These are phyloP conservation scores for Drosophila tripunctata DNA, from an alignment of 2,888 invertebrate species.

Conservation along the genomic window DNA sequence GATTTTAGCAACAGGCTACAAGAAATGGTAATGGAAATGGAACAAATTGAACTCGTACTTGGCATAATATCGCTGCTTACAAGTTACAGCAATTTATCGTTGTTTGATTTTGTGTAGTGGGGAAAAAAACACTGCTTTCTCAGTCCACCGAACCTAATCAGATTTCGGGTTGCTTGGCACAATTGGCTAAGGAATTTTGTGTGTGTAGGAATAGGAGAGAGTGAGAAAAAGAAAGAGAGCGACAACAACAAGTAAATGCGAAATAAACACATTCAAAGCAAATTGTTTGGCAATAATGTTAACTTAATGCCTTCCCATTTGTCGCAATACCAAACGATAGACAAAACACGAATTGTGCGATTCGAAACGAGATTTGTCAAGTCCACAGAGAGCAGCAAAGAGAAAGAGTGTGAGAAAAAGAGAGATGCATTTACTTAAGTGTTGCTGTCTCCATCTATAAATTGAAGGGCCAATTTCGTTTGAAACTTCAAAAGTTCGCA, in stretches of 20 bases:
- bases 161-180: conserved; percentile 73
- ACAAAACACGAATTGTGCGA: conserved; percentile 65
- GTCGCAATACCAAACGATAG: conserved; percentile 74
- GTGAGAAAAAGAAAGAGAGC: conserved; percentile 28
- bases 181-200: conserved; percentile 62
- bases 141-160: conserved; percentile 75
- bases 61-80: conserved; percentile 70
- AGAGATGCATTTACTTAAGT: not conserved
- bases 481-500: conserved; percentile 21
- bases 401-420: not conserved
- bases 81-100: conserved; percentile 75
- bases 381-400: conserved; percentile 47
- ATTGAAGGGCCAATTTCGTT: conserved; percentile 38
- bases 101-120: conserved; percentile 77
- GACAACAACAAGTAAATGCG: conserved; percentile 56
- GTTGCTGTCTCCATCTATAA: conserved; percentile 4
- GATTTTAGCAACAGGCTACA: conserved; percentile 68
- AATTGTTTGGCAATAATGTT: conserved; percentile 80
- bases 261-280: conserved; percentile 79
- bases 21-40: conserved; percentile 6
- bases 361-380: conserved; percentile 64
- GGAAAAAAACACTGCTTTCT: no score
- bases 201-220: conserved; percentile 13
- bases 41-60: conserved; percentile 50
- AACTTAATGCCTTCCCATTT: conserved; percentile 79